Evolutionary conservation across 2,113 vertebrate genomes (phyloP).

Genomic region (Solenodon paradoxus): DNA sequence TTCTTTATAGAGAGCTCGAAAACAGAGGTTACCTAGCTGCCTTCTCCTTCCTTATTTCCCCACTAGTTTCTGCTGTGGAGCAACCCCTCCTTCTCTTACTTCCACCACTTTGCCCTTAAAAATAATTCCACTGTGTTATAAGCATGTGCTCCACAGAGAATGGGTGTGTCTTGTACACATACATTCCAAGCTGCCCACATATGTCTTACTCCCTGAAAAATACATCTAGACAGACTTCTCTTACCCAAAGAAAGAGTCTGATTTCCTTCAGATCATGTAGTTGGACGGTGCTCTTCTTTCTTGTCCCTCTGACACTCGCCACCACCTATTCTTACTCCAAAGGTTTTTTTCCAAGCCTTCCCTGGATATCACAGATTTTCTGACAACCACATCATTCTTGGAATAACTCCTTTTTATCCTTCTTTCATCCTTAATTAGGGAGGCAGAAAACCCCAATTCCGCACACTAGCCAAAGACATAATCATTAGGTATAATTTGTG

Average conservation of each 20-base stretch:
- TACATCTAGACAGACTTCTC: constrained; percentile 27
- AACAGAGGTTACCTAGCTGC: constrained; percentile 8
- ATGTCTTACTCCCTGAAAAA: constrained; percentile 50
- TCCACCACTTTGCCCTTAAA: constrained; percentile 54
- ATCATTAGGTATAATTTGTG: constrained; percentile 36
- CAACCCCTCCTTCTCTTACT: neutral
- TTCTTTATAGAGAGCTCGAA: neutral
- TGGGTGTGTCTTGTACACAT: constrained; percentile 46
- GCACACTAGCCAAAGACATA: constrained; percentile 15
- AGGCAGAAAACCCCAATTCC: neutral
- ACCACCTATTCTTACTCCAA: neutral
- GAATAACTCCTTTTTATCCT: neutral
- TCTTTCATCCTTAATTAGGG: constrained; percentile 25
- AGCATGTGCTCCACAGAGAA: constrained; percentile 36
- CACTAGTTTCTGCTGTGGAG: neutral
- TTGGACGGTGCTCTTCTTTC: neutral
- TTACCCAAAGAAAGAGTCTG: neutral
- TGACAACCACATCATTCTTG: constrained; percentile 25
- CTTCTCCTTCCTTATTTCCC: neutral
- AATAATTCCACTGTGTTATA: constrained; percentile 37
- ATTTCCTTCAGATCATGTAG: neutral
- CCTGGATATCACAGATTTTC: neutral
- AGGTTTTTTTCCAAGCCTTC: neutral
- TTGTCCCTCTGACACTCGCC: neutral
- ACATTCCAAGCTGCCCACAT: constrained; percentile 47